Evolutionary conservation across 1,140 invertebrate genomes (phyloP).

Genomic region (Rhagoletis zephyria): DNA sequence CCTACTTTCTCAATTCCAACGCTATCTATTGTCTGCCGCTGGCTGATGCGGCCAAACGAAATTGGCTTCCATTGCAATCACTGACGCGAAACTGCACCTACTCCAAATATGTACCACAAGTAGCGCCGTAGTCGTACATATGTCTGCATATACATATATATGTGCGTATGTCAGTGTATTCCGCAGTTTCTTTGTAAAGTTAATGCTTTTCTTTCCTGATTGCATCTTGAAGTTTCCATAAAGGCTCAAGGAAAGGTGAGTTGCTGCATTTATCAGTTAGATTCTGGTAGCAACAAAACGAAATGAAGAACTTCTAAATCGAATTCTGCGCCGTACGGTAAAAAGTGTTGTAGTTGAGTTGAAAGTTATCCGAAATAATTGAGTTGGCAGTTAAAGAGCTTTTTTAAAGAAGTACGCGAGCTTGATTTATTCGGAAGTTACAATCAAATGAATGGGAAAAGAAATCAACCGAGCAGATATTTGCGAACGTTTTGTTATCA

Average conservation of each 20-base stretch:
- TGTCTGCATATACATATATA: background rate
- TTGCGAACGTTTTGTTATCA: no score
- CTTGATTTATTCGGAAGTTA: no score
- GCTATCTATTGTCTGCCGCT: background rate
- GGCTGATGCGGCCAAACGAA: background rate
- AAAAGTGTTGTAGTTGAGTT: background rate
- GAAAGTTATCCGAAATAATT: background rate
- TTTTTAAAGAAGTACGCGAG: no score
- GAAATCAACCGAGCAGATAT: no score
- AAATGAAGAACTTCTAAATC: background rate
- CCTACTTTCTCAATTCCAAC: background rate
- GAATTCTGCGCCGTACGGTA: background rate
- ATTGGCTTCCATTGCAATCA: background rate
- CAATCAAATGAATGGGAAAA: no score
- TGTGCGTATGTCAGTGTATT: no score
- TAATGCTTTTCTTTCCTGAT: background rate
- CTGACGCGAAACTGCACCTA: no score
- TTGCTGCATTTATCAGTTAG: background rate
- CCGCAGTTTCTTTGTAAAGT: background rate
- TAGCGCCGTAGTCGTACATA: background rate
- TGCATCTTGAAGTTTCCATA: background rate
- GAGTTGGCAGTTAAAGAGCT: background rate
- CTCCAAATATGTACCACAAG: background rate
- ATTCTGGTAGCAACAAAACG: no score
- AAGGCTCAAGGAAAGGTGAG: background rate